Percentiles rank a stretch among this genome's conserved stretches.
phyloP scores from a whole-genome alignment of 1,140 invertebrate species.

The Eulimnadia texana region DNA sequence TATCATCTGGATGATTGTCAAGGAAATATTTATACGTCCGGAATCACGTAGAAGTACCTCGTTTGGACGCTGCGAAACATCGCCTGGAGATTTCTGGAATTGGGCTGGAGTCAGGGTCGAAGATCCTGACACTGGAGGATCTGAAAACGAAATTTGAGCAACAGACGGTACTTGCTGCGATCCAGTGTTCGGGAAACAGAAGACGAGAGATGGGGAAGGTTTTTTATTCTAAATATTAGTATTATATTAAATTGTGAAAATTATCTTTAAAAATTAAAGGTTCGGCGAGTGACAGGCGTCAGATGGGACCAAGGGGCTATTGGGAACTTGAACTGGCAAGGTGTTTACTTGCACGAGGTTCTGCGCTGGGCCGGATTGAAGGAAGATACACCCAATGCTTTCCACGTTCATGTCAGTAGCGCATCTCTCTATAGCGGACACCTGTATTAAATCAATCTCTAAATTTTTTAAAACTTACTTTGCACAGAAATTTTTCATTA shows the following conservation, averaged over 20 bases:
- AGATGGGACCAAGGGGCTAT: conserved; percentile 43
- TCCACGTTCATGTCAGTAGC: conserved; percentile 26
- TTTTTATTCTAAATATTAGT: not conserved
- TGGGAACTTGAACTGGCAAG: conserved; percentile 44
- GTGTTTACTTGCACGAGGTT: conserved; percentile 33
- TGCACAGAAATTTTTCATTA: too few species aligned
- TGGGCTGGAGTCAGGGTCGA: not conserved
- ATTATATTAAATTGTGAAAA: too few species aligned
- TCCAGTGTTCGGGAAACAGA: conserved; percentile 47
- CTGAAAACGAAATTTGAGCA: conserved; percentile 20
- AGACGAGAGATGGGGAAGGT: conserved; percentile 36
- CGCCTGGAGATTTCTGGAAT: not conserved
- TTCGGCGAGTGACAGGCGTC: conserved; percentile 38
- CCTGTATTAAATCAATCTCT: too few species aligned
- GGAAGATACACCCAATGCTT: conserved; percentile 32
- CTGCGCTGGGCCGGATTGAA: conserved; percentile 25
- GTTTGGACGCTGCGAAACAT: not conserved
- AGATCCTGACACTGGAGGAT: not conserved
- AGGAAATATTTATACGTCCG: conserved; percentile 9
- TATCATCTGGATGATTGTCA: too few species aligned
- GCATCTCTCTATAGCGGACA: too few species aligned
- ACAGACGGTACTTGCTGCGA: conserved; percentile 31
- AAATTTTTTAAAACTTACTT: too few species aligned
- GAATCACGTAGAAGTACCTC: conserved; percentile 13
- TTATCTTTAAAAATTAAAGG: too few species aligned